Conservation (phyloP, 2,113 vertebrate genomes). For the Leucopternis melanops region DNA sequence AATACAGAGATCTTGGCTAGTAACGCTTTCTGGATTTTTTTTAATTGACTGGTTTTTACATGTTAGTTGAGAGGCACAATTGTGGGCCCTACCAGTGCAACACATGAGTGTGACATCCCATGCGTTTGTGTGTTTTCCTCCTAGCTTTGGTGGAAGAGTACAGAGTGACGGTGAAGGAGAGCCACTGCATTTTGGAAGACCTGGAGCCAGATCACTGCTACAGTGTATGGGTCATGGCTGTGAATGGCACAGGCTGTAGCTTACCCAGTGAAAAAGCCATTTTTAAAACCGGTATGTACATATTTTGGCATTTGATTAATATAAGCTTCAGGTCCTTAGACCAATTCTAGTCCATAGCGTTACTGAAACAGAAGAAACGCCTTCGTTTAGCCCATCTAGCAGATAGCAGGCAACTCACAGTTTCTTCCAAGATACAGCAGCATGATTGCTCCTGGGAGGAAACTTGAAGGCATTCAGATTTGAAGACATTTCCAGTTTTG, state of each 20-base stretch:
- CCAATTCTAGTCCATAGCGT: neutral
- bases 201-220: conserved; percentile 88
- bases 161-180: conserved; percentile 94
- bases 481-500: neutral
- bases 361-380: neutral
- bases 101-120: neutral
- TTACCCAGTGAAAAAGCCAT: conserved; percentile 86
- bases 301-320: neutral
- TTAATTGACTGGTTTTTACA: neutral
- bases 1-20: neutral
- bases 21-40: neutral
- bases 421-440: neutral
- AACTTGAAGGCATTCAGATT: neutral
- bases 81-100: neutral
- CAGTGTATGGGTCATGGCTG: conserved; percentile 96
- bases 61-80: neutral
- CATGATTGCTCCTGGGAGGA: neutral
- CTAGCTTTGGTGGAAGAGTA: conserved; percentile 91
- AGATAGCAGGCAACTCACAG: neutral
- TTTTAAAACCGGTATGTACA: conserved; percentile 88
- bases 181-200: conserved; percentile 92
- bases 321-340: neutral
- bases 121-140: conserved; percentile 1
- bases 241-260: conserved; percentile 93
- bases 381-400: neutral